Base-by-base conservation (phyloP, 2,797 vertebrate species). In the Malurus splendens region DNA sequence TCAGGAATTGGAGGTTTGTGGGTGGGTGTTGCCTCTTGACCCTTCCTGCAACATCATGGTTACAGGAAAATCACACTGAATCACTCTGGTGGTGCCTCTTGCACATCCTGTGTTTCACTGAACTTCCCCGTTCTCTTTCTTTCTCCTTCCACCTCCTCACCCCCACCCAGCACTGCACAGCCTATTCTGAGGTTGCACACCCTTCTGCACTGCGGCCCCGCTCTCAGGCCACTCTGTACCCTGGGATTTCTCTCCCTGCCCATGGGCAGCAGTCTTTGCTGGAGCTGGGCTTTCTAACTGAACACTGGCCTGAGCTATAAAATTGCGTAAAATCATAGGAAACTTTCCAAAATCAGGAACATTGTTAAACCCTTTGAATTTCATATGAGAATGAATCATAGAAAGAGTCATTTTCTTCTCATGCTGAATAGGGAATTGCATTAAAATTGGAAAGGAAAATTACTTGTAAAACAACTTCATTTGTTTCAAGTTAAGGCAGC, bases 331-430 rank as follows among this genome's bases (percentile, higher is more conserved):
- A 45, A 86, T 79, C 3, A 48, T 4, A 77, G 30, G n/a, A 81
- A 83, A 48, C 32, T 55, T 92, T 50, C 27, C 25, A 42, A 85
- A 82, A 82, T 45, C 32, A 47, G 24, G 20, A 13, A 50, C 9
- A 18, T 67, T 85, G 86, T 90, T 36, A 87, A 89, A 51, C 32
- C 2, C 25, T 57, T 42, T 82, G 36, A 75, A 85, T 87, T 82
- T 74, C 72, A 55, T 38, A 32, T 72, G 82, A 91, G 39, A 82
- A 61, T 82, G 82, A 91, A 89, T 93, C 82, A 93, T 22, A 86
- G 48, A 47, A 82, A 55, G 44, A 70, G 42, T 82, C 0, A 60
- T 92, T 86, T 89, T 91, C 6, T 88, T 80, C 28, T 89, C 28
- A 38, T 33, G 19, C 13, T 71, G 76, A 74, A 90, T 32, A 85